Conservation (phyloP, 2,888 invertebrate genomes). For the Polia nebulosa region DNA sequence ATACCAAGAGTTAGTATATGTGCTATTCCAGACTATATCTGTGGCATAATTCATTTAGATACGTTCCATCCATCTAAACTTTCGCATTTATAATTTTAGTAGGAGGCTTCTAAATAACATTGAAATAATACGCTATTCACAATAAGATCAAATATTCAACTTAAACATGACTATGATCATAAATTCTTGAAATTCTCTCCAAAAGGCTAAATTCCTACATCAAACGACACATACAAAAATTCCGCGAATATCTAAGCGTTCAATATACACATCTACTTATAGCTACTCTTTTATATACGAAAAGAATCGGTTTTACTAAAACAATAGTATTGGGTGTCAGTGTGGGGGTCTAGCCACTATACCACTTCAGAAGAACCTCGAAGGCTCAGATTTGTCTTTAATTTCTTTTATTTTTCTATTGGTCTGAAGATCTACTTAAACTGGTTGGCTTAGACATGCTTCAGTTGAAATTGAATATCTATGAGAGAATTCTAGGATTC, state of each 20-base stretch:
- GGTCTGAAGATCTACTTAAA: slow-evolving; percentile 41
- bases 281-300: slow-evolving; percentile 26
- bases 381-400: slow-evolving; percentile 16
- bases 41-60: too few relatives aligned
- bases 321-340: slow-evolving; percentile 59
- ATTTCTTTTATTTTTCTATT: slow-evolving; percentile 47
- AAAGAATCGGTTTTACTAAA: slow-evolving; percentile 34
- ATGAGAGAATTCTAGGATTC: background rate
- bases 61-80: too few relatives aligned
- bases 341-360: slow-evolving; percentile 67
- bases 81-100: too few relatives aligned
- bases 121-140: too few relatives aligned
- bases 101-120: too few relatives aligned
- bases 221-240: slow-evolving; percentile 54
- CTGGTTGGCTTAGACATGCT: slow-evolving; percentile 44
- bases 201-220: slow-evolving; percentile 49
- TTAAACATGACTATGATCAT: slow-evolving; percentile 26
- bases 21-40: too few relatives aligned
- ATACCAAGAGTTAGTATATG: too few relatives aligned
- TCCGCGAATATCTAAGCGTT: slow-evolving; percentile 39
- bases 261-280: slow-evolving; percentile 33
- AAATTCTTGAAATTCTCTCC: slow-evolving; percentile 28
- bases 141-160: slow-evolving; percentile 25
- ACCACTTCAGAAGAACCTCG: slow-evolving; percentile 64
- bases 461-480: slow-evolving; percentile 51